Conservation (phyloP, 2,888 invertebrate genomes). For the Caprella mutica region DNA sequence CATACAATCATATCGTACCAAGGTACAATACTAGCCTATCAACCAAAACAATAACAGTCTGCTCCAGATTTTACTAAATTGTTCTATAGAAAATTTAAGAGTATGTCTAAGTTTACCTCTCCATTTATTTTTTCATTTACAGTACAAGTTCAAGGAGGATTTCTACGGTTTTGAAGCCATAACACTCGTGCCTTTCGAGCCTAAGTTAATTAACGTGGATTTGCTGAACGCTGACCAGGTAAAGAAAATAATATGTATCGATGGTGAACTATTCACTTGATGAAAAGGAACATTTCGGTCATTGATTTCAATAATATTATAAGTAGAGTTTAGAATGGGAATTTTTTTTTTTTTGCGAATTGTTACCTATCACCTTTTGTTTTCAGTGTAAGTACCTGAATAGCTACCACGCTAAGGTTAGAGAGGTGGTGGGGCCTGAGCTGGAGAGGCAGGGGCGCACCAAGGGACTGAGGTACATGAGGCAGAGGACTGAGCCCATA, state of each 20-base stretch:
- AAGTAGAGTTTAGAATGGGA: no score
- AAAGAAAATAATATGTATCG: no score
- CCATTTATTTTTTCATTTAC: not conserved
- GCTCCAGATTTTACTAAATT: not conserved
- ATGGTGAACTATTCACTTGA: no score
- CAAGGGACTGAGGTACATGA: conserved; percentile 19
- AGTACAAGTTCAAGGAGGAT: conserved; percentile 36
- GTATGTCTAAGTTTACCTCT: not conserved
- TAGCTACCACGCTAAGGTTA: conserved; percentile 22
- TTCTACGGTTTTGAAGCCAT: conserved; percentile 57
- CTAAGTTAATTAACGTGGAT: conserved; percentile 64
- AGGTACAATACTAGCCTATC: no score
- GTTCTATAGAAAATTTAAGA: not conserved
- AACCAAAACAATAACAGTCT: no score
- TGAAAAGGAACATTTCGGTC: no score
- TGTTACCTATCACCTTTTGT: not conserved
- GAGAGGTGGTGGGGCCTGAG: conserved; percentile 14
- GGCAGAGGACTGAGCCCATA: conserved; percentile 23
- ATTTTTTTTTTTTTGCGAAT: no score
- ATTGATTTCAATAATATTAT: no score
- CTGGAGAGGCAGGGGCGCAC: conserved; percentile 9
- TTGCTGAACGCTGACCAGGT: conserved; percentile 72
- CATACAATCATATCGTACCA: no score
- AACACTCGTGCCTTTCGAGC: conserved; percentile 77
- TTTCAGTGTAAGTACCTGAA: conserved; percentile 31